Evolutionary conservation across 2,797 vertebrate species (phyloP).

Genomic region (Eulemur rubriventer): DNA sequence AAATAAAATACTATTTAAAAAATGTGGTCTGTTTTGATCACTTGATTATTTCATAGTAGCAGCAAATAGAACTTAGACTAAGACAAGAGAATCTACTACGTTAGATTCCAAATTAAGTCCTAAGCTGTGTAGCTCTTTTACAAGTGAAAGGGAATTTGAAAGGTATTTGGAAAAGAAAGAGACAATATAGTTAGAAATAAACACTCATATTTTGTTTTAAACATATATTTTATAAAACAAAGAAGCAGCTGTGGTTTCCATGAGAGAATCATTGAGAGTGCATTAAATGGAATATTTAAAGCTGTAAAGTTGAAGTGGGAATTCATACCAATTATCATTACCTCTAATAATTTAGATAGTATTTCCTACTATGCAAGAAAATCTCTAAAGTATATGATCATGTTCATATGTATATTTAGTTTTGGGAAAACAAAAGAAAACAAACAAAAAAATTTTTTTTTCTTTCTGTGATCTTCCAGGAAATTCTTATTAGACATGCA

Average conservation of each 20-base stretch:
- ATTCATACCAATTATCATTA: conserved; percentile 55
- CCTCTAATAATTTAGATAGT: conserved; percentile 70
- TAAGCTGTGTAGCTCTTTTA: conserved; percentile 46
- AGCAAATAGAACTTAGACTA: conserved; percentile 54
- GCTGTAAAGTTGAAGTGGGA: conserved; percentile 60
- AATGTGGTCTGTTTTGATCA: conserved; percentile 68
- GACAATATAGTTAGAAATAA: conserved; percentile 61
- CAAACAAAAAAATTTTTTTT: conserved; percentile 53
- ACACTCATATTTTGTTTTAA: conserved; percentile 71
- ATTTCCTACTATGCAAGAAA: conserved; percentile 48
- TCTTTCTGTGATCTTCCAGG: conserved; percentile 48
- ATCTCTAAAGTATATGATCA: conserved; percentile 42
- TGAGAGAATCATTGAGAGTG: conserved; percentile 48
- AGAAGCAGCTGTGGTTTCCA: conserved; percentile 61
- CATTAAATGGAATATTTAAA: conserved; percentile 54
- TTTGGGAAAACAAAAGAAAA: conserved; percentile 58
- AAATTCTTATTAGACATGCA: conserved; percentile 25
- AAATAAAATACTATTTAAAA: conserved; percentile 69
- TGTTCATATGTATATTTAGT: conserved; percentile 63
- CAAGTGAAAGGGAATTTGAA: conserved; percentile 73
- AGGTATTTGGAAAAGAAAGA: conserved; percentile 27
- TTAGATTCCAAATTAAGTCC: conserved; percentile 61
- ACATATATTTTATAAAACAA: conserved; percentile 64
- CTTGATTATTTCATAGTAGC: conserved; percentile 75
- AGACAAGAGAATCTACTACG: conserved; percentile 32